Conservation (phyloP, 2,113 vertebrate species). For the Apteryx mantelli region DNA sequence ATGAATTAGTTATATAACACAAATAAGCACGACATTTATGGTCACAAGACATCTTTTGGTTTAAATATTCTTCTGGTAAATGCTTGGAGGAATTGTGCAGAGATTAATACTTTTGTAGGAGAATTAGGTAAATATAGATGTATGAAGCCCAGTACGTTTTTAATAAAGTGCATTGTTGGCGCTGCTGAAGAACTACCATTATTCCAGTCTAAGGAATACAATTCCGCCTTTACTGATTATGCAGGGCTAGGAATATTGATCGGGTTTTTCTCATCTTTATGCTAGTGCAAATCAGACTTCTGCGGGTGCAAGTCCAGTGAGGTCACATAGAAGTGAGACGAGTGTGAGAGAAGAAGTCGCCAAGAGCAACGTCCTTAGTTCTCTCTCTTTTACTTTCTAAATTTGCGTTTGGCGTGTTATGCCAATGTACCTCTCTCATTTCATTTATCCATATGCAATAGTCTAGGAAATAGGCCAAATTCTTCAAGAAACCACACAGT, state of each 20-base stretch:
- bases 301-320: background rate
- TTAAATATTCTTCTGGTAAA: conserved; percentile 73
- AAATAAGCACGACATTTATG: conserved; percentile 87
- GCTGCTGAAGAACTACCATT: background rate
- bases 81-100: conserved; percentile 73
- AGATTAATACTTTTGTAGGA: conserved; percentile 74
- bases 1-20: conserved; percentile 91
- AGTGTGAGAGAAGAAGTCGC: accelerated
- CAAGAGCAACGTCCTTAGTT: accelerated
- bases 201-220: background rate
- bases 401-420: background rate
- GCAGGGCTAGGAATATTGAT: background rate
- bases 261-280: background rate
- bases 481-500: conserved; percentile 12
- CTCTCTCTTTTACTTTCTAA: background rate
- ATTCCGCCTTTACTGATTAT: background rate
- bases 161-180: conserved; percentile 56
- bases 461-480: conserved; percentile 54
- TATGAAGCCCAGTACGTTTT: conserved; percentile 61
- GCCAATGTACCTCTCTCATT: background rate
- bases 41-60: conserved; percentile 77
- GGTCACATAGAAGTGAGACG: background rate
- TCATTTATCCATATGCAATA: background rate
- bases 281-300: background rate
- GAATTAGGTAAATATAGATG: conserved; percentile 76